Evolutionary conservation across 2,113 vertebrate genomes (phyloP), one percentile per base, ranked within the genome.

Genomic region (Micronycteris hirsuta): DNA sequence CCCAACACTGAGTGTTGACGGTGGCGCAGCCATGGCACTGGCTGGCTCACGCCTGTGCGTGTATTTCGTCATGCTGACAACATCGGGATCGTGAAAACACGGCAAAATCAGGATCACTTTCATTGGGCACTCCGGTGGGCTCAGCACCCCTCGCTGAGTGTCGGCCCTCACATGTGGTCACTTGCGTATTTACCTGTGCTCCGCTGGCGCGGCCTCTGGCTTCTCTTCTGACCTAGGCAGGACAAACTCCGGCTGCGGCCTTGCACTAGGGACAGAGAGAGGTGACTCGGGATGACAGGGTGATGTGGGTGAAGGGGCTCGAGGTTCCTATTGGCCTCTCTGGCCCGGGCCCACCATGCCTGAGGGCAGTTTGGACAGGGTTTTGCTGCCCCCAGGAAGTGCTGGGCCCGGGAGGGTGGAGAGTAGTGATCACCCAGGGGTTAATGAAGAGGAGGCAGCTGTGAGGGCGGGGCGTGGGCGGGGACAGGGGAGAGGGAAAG

Each of bases 141-240:
- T 63, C 1, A 0, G 41, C 24, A 61, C 58, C 45, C 47, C 20
- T 38, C 15, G 1, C 17, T 2, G 22, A 36, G 31, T 65, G 63
- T n/a, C 36, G 15, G 41, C 5, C 49, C 24, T n/a, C 3, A 0
- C 3, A 43, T 9, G 0, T 0, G 17, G 84, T 19, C 73, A 28
- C 36, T 15, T 9, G 22, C 0, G 4, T 0, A 0, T 28, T 24
- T 4, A 91, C 78, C 43, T 28, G 5, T 22, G 96, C 54, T 98
- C 98, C 49, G 96, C 97, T 9, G 97, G 97, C 9, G 65, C 78
- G 12, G 71, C 24, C 76, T 98, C 98, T 2, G 97, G 97, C 52
- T 98, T 98, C 91, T 98, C 98, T 94, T 99, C 98, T 19, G 97
- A 83, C 95, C 98, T 98, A 96, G 94, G 95, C 97, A 91, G 77